Conservation (phyloP, 2,113 vertebrate species). For the Marcusenius ussheri region DNA sequence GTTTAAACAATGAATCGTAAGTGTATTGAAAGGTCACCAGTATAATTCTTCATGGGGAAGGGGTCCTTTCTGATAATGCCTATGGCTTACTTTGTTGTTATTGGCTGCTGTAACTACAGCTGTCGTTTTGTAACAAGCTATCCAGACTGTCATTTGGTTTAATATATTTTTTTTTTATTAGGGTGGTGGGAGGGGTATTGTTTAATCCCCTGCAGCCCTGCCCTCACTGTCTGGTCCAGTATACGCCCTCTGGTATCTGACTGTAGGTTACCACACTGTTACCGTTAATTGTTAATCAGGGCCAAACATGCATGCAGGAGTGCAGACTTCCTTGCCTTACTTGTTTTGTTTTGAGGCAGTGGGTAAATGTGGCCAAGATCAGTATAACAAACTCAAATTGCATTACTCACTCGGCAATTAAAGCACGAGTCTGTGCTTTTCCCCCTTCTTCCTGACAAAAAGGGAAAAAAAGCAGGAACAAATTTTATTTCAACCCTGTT, state of each 20-base stretch:
- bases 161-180: not conserved
- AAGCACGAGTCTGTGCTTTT: not conserved
- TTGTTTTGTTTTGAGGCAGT: not conserved
- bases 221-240: not conserved
- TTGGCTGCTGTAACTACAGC: not conserved
- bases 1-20: not conserved
- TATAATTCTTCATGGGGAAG: not conserved
- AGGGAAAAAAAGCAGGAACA: not conserved
- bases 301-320: not conserved
- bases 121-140: not conserved
- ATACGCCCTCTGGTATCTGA: not conserved
- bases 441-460: not conserved
- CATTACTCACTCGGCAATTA: constrained; percentile 16
- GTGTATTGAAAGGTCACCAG: not conserved
- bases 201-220: not conserved
- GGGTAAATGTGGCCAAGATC: constrained; percentile 8
- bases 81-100: not conserved
- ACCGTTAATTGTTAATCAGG: not conserved
- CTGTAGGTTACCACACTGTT: not conserved
- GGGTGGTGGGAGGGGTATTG: not conserved
- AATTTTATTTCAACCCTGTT: constrained; percentile 1
- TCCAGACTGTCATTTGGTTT: not conserved
- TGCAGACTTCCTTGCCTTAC: not conserved
- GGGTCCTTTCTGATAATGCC: constrained; percentile 1
- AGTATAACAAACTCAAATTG: constrained; percentile 13